phyloP scores from a whole-genome alignment of 2,113 vertebrate genomes.

The Aegypius monachus region DNA sequence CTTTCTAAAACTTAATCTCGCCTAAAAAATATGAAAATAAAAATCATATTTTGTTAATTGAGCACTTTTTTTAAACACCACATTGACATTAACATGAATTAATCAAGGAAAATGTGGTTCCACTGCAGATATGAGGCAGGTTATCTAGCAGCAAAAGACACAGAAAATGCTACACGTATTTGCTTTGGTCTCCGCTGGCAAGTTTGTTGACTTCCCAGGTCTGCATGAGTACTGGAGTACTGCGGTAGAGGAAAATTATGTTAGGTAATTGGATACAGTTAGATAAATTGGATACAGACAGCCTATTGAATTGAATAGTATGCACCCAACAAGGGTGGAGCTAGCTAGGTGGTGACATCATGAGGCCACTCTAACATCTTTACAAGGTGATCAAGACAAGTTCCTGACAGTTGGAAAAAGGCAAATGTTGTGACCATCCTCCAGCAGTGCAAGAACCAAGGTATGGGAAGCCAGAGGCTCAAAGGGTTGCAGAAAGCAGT shows the following conservation, averaged over 20 bases:
- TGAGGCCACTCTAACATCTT: not conserved
- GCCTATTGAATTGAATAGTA: not conserved
- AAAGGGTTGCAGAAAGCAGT: not conserved
- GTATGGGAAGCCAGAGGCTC: not conserved
- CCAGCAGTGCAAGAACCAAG: not conserved
- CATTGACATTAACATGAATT: not conserved
- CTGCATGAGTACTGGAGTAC: not conserved
- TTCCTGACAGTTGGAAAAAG: not conserved
- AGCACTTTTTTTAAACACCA: not conserved
- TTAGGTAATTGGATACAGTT: too few relatives aligned
- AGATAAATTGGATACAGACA: not conserved
- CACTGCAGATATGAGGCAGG: not conserved
- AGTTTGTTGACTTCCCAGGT: not conserved
- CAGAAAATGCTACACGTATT: not conserved
- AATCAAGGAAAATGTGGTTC: not conserved
- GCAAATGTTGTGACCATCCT: not conserved
- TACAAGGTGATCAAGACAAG: not conserved
- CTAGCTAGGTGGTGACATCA: accelerated
- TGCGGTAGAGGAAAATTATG: not conserved
- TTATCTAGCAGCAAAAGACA: not conserved
- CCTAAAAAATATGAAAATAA: not conserved
- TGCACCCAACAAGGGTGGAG: not conserved
- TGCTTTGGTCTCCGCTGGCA: not conserved
- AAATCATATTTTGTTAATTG: not conserved
- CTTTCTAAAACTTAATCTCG: not conserved